Percentiles rank a stretch among this genome's conserved stretches.
These are phyloP conservation scores for Euura lappo DNA, from an alignment of 1,140 invertebrate species.

Conservation along the genomic window DNA sequence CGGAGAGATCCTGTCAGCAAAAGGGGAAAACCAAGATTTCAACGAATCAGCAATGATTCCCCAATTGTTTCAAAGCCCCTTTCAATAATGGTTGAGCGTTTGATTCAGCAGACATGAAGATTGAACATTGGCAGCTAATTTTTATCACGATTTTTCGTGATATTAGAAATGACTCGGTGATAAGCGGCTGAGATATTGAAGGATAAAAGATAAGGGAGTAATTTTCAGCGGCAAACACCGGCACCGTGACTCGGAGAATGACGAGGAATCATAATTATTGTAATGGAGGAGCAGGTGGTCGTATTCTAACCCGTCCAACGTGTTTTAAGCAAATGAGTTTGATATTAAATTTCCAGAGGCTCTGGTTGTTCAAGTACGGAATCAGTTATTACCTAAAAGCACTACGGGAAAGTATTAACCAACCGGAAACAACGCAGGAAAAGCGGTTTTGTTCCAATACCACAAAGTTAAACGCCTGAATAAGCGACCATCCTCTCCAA, in stretches of 20 bases:
- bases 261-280: constrained; percentile 53
- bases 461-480: neutral
- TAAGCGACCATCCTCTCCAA: no score
- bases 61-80: no score
- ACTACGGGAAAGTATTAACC: neutral
- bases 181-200: neutral
- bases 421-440: neutral
- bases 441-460: neutral
- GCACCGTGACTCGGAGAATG: constrained; percentile 33
- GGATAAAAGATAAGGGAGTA: no score
- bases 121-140: no score
- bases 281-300: constrained; percentile 55
- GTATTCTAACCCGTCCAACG: constrained; percentile 21
- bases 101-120: no score
- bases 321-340: constrained; percentile 55
- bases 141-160: no score
- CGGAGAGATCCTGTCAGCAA: no score
- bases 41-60: no score
- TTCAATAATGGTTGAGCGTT: no score
- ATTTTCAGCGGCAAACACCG: no score
- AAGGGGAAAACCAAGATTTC: no score
- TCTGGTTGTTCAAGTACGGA: constrained; percentile 1
- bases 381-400: constrained; percentile 7
- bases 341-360: constrained; percentile 5
- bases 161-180: neutral